Conservation (phyloP, 2,797 vertebrate genomes). For the Pipistrellus pygmaeus region DNA sequence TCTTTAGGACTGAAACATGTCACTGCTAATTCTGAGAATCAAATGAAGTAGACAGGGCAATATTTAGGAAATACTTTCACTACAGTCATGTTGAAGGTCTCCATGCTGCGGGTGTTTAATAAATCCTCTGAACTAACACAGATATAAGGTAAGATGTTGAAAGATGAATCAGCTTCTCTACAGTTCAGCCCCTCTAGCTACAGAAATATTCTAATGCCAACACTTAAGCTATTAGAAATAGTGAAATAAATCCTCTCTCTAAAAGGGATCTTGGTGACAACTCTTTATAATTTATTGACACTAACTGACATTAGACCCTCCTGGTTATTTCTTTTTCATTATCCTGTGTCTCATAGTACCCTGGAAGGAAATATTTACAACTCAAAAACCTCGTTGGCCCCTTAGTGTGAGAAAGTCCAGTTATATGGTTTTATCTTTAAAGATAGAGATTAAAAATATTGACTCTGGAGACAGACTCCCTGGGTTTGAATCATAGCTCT, state of each 20-base stretch:
- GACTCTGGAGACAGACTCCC: neutral
- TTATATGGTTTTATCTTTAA: conserved; percentile 34
- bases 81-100: conserved; percentile 15
- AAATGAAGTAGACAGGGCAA: conserved; percentile 19
- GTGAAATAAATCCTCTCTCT: conserved; percentile 71
- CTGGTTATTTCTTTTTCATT: conserved; percentile 66
- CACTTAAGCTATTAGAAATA: conserved; percentile 67
- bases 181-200: conserved; percentile 41
- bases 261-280: conserved; percentile 53
- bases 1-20: conserved; percentile 19
- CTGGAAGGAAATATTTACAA: conserved; percentile 62
- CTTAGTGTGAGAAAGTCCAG: conserved; percentile 51
- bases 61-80: conserved; percentile 46
- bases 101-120: conserved; percentile 9
- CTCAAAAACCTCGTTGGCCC: neutral
- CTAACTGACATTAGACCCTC: conserved; percentile 35
- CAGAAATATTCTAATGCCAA: conserved; percentile 67
- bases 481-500: neutral
- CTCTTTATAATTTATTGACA: conserved; percentile 51
- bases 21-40: conserved; percentile 47
- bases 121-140: conserved; percentile 52
- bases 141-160: conserved; percentile 36
- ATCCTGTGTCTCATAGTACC: neutral
- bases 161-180: conserved; percentile 57
- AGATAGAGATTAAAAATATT: conserved; percentile 17